These are phyloP conservation scores for Axis porcinus DNA, from an alignment of 2,113 vertebrate genomes.

Conservation along the genomic window DNA sequence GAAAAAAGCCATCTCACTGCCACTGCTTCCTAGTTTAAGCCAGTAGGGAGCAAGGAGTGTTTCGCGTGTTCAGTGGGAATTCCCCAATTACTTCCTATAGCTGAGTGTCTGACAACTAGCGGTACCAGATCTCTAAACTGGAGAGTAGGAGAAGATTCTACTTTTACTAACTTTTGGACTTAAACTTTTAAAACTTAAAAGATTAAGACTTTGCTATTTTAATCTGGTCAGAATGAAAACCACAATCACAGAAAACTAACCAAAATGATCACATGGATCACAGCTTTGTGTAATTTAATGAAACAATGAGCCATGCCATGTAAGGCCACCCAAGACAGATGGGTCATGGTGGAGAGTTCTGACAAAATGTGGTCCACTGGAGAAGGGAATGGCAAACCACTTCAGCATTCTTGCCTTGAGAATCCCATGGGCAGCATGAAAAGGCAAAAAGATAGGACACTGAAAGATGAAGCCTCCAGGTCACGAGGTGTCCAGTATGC, in stretches of 20 bases:
- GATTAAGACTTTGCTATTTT: neutral
- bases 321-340: neutral
- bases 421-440: neutral
- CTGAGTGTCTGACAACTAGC: neutral
- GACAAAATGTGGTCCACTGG: neutral
- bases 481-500: neutral
- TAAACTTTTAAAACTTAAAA: neutral
- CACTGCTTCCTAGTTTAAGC: neutral
- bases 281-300: neutral
- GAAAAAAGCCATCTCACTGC: neutral
- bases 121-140: neutral
- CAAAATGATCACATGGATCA: neutral
- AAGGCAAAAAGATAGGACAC: neutral
- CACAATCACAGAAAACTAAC: neutral
- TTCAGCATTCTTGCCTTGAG: neutral
- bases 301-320: neutral
- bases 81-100: neutral
- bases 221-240: neutral
- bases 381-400: neutral
- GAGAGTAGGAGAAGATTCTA: neutral
- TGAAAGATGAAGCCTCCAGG: neutral
- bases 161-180: neutral
- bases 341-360: neutral
- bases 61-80: neutral
- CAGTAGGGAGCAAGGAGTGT: neutral